Evolutionary conservation across 30 jellyfish, hydroid and myxozoan species (phyloP).

Genomic region (Aurelia coerulea): DNA sequence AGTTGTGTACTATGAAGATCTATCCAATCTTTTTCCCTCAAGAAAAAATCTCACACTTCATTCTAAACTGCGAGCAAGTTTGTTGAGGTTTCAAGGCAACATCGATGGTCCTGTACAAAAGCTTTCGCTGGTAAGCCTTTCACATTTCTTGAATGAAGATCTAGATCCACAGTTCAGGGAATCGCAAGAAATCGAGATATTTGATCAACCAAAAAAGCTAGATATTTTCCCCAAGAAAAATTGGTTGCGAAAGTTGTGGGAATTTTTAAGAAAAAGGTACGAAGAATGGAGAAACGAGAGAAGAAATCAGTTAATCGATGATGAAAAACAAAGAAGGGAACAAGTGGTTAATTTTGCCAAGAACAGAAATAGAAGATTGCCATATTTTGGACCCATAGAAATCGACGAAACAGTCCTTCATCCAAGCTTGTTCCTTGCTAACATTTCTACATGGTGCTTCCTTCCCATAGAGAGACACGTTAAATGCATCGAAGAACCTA

Average conservation of each 20-base stretch:
- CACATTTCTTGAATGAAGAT: conserved; percentile 3
- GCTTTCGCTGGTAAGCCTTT: conserved; percentile 9
- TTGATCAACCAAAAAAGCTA: background rate
- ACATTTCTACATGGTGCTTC: too few species aligned
- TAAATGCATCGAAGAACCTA: background rate
- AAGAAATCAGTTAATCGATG: background rate
- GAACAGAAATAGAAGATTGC: too few species aligned
- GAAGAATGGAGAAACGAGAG: conserved; percentile 6
- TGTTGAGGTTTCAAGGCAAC: background rate
- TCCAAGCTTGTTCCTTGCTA: conserved; percentile 9
- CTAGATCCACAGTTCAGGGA: background rate
- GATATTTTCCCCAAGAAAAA: background rate
- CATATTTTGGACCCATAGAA: background rate
- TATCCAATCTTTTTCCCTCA: conserved; percentile 23
- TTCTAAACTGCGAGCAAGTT: background rate
- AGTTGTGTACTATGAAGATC: conserved; percentile 40
- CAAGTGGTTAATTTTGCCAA: too few species aligned
- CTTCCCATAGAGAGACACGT: conserved; percentile 22
- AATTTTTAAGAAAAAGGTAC: conserved; percentile 4
- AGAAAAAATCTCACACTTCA: conserved; percentile 15
- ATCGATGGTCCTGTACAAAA: conserved; percentile 2
- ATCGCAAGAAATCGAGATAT: conserved; percentile 8
- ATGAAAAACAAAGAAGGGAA: background rate
- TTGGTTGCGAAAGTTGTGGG: conserved; percentile 25
- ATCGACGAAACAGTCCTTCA: background rate